A percentile compares a stretch with the other conserved stretches of the same genome.
These are phyloP conservation scores for Ceratotherium simum DNA, from an alignment of 2,113 vertebrate genomes.

Conservation along the genomic window DNA sequence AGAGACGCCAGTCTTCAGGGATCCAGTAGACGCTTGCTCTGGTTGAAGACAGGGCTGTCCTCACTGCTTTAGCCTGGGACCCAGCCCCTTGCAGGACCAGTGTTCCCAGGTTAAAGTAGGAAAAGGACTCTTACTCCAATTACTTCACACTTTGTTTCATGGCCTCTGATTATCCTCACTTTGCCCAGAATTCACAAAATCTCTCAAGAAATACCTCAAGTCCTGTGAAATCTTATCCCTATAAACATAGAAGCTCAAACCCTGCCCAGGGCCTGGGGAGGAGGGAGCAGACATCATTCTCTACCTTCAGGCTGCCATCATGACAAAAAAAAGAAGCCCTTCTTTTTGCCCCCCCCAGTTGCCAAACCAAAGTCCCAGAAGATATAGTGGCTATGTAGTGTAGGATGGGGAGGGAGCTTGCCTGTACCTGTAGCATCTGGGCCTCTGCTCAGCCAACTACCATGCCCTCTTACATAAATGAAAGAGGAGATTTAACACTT, in stretches of 20 bases:
- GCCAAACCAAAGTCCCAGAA: neutral
- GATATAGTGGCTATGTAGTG: accelerated
- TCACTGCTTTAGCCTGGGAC: neutral
- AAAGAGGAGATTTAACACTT: neutral
- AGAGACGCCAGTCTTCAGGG: neutral
- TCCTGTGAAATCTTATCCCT: neutral
- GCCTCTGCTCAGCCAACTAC: neutral
- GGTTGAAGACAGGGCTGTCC: neutral
- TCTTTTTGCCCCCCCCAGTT: neutral
- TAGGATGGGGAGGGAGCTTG: neutral
- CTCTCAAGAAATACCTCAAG: neutral
- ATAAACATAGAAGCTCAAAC: neutral
- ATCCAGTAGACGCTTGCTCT: neutral
- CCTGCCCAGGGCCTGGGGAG: neutral
- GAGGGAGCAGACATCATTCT: neutral
- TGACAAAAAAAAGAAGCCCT: neutral
- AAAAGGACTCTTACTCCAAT: neutral
- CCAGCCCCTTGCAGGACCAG: neutral
- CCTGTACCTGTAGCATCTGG: neutral
- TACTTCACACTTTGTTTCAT: neutral
- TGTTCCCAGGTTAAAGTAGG: neutral
- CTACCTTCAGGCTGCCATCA: neutral
- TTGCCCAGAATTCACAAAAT: neutral
- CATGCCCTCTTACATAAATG: neutral
- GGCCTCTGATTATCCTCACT: neutral